These are phyloP conservation scores for Strigops habroptila DNA, from an alignment of 2,113 vertebrate species.

Conservation along the genomic window DNA sequence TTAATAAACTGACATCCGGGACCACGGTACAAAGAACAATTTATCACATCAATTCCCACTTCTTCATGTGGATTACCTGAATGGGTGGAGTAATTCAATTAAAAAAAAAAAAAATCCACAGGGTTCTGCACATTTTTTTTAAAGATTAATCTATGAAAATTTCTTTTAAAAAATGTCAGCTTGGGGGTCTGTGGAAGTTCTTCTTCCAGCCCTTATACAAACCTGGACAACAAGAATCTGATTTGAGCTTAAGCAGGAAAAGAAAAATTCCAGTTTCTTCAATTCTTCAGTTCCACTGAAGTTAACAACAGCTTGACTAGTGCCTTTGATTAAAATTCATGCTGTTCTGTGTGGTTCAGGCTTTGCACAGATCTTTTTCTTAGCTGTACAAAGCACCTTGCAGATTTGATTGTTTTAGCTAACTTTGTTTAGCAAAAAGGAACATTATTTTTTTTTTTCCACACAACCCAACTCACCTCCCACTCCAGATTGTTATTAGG, in stretches of 20 bases:
- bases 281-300: background rate
- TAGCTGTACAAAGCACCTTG: background rate
- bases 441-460: background rate
- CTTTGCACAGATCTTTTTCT: background rate
- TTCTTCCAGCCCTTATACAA: background rate
- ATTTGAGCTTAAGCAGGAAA: background rate
- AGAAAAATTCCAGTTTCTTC: background rate
- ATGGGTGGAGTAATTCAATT: background rate
- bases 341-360: background rate
- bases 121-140: background rate
- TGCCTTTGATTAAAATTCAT: background rate
- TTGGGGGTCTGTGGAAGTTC: background rate
- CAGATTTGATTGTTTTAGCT: background rate
- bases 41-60: background rate
- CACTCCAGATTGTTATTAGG: background rate
- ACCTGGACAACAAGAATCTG: background rate
- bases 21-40: background rate
- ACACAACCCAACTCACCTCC: background rate
- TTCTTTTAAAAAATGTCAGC: background rate
- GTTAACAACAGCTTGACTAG: background rate
- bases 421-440: background rate
- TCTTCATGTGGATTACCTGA: background rate
- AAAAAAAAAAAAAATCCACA: background rate
- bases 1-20: background rate
- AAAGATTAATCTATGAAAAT: background rate